Conservation (phyloP, 2,888 invertebrate genomes). For the Drosophila neonasuta region DNA sequence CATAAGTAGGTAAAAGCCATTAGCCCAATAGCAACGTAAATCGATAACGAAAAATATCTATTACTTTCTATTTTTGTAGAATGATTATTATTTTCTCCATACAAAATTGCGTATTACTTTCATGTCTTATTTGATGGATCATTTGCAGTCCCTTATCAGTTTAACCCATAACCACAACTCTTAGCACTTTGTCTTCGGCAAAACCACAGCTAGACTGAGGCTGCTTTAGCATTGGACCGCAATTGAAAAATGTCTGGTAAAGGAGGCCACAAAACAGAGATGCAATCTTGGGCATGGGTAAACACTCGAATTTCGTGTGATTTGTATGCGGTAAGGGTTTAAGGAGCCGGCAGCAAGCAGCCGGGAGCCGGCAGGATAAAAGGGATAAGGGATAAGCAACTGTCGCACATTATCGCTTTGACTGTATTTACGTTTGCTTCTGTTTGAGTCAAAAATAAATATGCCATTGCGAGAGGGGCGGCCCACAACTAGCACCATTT, state of each 20-base stretch:
- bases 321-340: slow-evolving; percentile 35
- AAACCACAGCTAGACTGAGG: slow-evolving; percentile 27
- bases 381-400: slow-evolving; percentile 48
- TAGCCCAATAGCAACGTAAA: slow-evolving; percentile 2
- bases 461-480: slow-evolving; percentile 55
- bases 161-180: neutral
- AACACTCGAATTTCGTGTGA: slow-evolving; percentile 21
- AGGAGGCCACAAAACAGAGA: slow-evolving; percentile 33
- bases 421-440: slow-evolving; percentile 33
- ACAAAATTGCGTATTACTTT: neutral
- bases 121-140: slow-evolving; percentile 18
- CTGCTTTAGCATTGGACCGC: slow-evolving; percentile 24
- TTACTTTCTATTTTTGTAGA: neutral
- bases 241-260: slow-evolving; percentile 52
- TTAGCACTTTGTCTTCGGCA: slow-evolving; percentile 17
- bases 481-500: slow-evolving; percentile 36
- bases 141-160: slow-evolving; percentile 12
- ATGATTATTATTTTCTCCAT: neutral
- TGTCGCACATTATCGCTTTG: slow-evolving; percentile 62
- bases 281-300: slow-evolving; percentile 11
- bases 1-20: slow-evolving; percentile 13
- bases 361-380: slow-evolving; percentile 8
- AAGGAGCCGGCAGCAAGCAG: slow-evolving; percentile 8
- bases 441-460: slow-evolving; percentile 61
- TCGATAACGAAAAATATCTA: slow-evolving; percentile 3